These are phyloP conservation scores for Lithophane semibrunnea DNA, from an alignment of 2,888 invertebrate species.

Conservation along the genomic window DNA sequence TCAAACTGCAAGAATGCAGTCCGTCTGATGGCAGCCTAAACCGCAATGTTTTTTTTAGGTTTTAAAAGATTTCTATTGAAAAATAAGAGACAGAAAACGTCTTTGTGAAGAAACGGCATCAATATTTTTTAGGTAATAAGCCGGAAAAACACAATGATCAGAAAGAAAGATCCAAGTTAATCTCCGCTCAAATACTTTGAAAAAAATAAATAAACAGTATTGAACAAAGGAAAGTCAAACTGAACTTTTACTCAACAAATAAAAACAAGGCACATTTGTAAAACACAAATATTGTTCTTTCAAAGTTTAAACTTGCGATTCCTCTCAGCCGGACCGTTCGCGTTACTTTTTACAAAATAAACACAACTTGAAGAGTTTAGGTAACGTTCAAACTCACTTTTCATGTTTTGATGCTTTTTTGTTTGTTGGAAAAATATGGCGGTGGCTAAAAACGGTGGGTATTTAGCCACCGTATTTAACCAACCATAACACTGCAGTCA, in stretches of 20 bases:
- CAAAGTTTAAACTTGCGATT: conserved; percentile 49
- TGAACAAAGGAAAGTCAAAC: conserved; percentile 31
- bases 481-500: too few species aligned
- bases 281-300: conserved; percentile 64
- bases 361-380: conserved; percentile 51
- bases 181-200: neutral
- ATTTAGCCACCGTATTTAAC: too few species aligned
- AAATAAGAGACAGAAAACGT: neutral
- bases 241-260: conserved; percentile 48
- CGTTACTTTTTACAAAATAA: conserved; percentile 52
- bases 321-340: conserved; percentile 35
- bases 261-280: conserved; percentile 54
- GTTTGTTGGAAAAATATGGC: conserved; percentile 19
- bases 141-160: too few species aligned
- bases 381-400: conserved; percentile 43
- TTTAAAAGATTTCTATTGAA: neutral
- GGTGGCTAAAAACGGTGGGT: too few species aligned
- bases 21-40: too few species aligned
- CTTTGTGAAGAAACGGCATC: neutral
- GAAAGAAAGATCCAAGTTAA: too few species aligned
- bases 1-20: too few species aligned
- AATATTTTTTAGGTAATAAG: neutral
- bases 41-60: neutral
- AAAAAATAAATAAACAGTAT: conserved; percentile 7
- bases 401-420: conserved; percentile 40